A percentile compares a stretch with the other conserved stretches of the same genome.
Evolutionary conservation across 1,140 invertebrate genomes (phyloP).

Genomic region (Hylaeus volcanicus): DNA sequence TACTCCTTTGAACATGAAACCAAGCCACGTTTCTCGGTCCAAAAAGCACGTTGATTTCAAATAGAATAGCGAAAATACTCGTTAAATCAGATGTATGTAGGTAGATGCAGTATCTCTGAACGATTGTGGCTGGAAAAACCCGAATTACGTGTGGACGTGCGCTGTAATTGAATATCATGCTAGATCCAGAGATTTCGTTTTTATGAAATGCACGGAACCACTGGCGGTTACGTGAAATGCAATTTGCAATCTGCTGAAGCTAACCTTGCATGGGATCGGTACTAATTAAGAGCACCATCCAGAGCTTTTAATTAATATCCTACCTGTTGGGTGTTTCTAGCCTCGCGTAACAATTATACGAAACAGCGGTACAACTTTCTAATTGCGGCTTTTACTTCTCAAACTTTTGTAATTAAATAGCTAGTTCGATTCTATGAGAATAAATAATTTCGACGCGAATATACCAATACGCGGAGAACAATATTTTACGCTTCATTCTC

Average conservation of each 20-base stretch:
- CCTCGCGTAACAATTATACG: slow-evolving; percentile 4
- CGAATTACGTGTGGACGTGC: neutral
- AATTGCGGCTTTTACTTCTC: neutral
- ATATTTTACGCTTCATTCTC: too few species aligned
- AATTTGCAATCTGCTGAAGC: neutral
- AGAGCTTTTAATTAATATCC: slow-evolving; percentile 29
- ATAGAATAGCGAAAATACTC: too few species aligned
- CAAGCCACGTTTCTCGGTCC: too few species aligned
- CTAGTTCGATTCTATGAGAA: neutral
- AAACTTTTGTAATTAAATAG: slow-evolving; percentile 3
- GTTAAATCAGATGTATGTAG: too few species aligned
- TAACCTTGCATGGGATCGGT: neutral
- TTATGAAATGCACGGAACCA: too few species aligned
- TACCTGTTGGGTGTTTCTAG: neutral
- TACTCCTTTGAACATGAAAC: too few species aligned
- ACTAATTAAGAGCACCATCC: slow-evolving; percentile 2
- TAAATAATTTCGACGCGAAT: neutral
- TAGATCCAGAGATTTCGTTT: neutral
- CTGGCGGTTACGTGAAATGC: neutral
- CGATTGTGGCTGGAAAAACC: neutral
- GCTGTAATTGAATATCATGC: neutral
- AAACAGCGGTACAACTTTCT: slow-evolving; percentile 12
- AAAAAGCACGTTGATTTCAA: too few species aligned
- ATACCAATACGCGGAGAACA: too few species aligned
- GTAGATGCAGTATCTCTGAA: too few species aligned